phyloP scores from a whole-genome alignment of 53 echinoderm and acorn worm genomes.

The Pentamera pediparva region DNA sequence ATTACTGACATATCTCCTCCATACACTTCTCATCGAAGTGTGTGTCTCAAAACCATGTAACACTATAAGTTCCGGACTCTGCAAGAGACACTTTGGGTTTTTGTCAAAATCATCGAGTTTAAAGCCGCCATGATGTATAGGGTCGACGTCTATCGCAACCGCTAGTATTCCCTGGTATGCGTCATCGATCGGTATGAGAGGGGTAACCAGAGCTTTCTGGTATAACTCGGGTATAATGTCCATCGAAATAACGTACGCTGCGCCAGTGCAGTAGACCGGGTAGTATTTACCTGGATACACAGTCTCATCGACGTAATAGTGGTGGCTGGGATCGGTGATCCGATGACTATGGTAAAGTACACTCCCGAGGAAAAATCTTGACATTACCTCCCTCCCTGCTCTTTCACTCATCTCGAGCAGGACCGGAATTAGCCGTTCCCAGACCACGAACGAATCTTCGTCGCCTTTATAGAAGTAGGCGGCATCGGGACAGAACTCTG shows the following conservation, averaged over 20 bases:
- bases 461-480: conserved; percentile 58
- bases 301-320: conserved; percentile 29
- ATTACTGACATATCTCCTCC: no score
- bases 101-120: background rate
- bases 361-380: conserved; percentile 29
- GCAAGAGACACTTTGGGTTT: conserved; percentile 60
- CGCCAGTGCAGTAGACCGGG: conserved; percentile 46
- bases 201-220: background rate
- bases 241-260: conserved; percentile 40
- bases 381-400: background rate
- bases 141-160: conserved; percentile 26
- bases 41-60: conserved; percentile 70
- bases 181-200: conserved; percentile 44
- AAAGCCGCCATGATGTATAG: conserved; percentile 25
- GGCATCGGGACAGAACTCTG: conserved; percentile 44
- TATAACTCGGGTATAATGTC: conserved; percentile 36
- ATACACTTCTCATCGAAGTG: conserved; percentile 44
- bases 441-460: conserved; percentile 56
- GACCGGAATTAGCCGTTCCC: conserved; percentile 13
- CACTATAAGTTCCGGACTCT: conserved; percentile 45
- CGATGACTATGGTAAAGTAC: background rate
- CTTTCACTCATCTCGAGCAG: background rate
- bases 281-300: conserved; percentile 19
- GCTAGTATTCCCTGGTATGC: conserved; percentile 46
- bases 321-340: background rate